Base-by-base conservation (phyloP, 2,113 vertebrate genomes). In the Tupaia chinensis region DNA sequence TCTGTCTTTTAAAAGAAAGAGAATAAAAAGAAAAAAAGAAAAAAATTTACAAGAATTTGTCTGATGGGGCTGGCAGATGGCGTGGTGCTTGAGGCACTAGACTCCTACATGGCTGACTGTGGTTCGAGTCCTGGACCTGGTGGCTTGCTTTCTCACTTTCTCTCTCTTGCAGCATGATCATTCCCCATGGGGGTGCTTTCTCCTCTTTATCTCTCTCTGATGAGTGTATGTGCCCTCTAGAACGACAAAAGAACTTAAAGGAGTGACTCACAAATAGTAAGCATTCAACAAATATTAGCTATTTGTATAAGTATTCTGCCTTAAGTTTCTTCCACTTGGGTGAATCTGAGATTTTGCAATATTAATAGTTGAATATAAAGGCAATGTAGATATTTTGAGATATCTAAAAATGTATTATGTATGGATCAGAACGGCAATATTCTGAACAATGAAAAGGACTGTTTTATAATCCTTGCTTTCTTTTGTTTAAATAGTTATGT, bases 301-400 rank as follows among this genome's bases (percentile, higher is more conserved):
- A 29, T 95, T 85, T 78, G 15, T 77, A 44, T 77, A 85, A 85
- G 77, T 88, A 87, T 73, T 85, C 27, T 73, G 13, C 60, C 34
- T 81, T 95, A 84, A 87, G n/a, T 0, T 73, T 91, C 88, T 81
- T 73, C n/a, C 10, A 0, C 89, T 89, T n/a, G 3, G 7, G 56
- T 7, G 13, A 16, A 92, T 63, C 56, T 85, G 88, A 92, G 0
- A 22, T 92, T 80, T 80, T 81, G 53, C 27, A 87, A 77, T 61
- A 86, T 58, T 70, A 96, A 89, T 84, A 93, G 16, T 82, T 90
- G 56, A 89, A 32, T 19, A 72, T 86, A 81, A 96, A 92, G 7
- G 8, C 27, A 93, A 87, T 68, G 56, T 1, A 82, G 13, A 54
- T 86, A 81, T 74, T 72, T 81, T 3, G 19, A 19, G 25, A 77